These are phyloP conservation scores for Hylyphantes graminicola DNA, from an alignment of 1,140 invertebrate genomes.

Conservation along the genomic window DNA sequence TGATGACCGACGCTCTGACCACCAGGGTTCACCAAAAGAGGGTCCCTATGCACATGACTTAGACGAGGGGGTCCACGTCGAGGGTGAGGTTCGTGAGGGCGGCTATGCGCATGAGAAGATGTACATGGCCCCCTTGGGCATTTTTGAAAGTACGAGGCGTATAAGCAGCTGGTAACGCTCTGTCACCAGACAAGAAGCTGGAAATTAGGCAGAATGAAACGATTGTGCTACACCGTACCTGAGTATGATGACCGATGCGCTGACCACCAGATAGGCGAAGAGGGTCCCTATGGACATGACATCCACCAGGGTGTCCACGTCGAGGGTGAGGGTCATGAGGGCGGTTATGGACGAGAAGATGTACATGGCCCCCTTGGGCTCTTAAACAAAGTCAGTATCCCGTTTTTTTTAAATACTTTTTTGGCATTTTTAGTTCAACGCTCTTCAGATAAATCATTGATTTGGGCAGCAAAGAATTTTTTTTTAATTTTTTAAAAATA, in stretches of 20 bases:
- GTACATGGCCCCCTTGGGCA: slow-evolving; percentile 82
- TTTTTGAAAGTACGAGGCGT: slow-evolving; percentile 68
- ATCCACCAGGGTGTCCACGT: slow-evolving; percentile 90
- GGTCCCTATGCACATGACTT: slow-evolving; percentile 95
- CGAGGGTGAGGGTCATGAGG: slow-evolving; percentile 84
- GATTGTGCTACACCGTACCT: slow-evolving; percentile 65
- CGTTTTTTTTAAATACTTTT: neutral
- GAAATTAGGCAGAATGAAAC: no score
- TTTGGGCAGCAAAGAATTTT: no score
- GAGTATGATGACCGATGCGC: slow-evolving; percentile 86
- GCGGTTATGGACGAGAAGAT: slow-evolving; percentile 83
- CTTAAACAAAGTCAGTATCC: no score
- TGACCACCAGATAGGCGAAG: slow-evolving; percentile 90
- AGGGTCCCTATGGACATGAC: slow-evolving; percentile 95
- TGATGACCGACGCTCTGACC: slow-evolving; percentile 88
- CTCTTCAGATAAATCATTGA: no score
- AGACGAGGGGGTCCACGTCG: slow-evolving; percentile 89
- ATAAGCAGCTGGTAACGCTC: no score
- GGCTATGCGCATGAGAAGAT: slow-evolving; percentile 82
- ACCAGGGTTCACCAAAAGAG: slow-evolving; percentile 91
- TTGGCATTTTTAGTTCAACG: no score
- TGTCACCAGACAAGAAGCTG: no score
- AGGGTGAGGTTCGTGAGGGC: slow-evolving; percentile 85
- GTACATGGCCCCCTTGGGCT: slow-evolving; percentile 82
- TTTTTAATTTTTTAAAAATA: no score